phyloP scores from a whole-genome alignment of 2,113 vertebrate genomes.

The Platycercus adscitus region DNA sequence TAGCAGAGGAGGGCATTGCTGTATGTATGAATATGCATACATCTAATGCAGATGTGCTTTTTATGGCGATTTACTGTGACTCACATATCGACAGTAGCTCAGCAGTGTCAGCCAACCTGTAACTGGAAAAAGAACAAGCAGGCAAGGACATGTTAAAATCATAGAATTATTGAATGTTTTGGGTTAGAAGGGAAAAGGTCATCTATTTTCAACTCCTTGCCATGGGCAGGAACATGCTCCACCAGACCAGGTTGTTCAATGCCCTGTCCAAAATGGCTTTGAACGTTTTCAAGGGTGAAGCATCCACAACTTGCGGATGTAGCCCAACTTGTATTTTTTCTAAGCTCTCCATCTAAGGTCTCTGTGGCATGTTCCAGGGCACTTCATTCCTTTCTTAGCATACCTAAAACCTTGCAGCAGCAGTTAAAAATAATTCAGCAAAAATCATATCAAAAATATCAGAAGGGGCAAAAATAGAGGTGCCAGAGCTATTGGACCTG shows the following conservation, averaged over 20 bases:
- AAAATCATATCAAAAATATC: neutral
- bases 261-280: neutral
- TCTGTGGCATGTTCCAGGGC: accelerated
- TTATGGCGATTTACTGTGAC: accelerated
- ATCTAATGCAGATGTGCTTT: accelerated
- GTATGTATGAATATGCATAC: accelerated
- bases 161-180: neutral
- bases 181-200: neutral
- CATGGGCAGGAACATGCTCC: neutral
- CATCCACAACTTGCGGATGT: neutral
- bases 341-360: neutral
- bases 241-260: neutral
- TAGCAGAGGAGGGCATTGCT: accelerated
- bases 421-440: neutral
- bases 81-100: neutral
- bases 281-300: neutral
- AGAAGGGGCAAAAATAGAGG: neutral
- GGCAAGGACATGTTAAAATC: neutral
- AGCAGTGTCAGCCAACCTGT: neutral
- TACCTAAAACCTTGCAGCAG: neutral
- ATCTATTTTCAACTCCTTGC: neutral
- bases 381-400: neutral
- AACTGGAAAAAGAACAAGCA: neutral
- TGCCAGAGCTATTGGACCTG: neutral
- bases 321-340: neutral